These are phyloP conservation scores for Pammene aurita DNA, from an alignment of 2,888 invertebrate species.

Conservation along the genomic window DNA sequence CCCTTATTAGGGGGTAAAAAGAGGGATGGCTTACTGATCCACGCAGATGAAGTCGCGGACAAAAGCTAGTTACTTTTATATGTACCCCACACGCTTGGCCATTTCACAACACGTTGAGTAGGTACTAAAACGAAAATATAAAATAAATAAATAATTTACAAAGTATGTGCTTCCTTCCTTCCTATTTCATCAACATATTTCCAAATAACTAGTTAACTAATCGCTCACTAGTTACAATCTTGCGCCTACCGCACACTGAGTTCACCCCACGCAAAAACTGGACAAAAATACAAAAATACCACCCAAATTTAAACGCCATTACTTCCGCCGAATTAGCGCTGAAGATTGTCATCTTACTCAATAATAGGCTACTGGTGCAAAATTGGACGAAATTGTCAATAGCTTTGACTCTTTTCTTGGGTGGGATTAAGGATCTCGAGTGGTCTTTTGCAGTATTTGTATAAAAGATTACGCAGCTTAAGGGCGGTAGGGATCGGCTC, in stretches of 20 bases:
- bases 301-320: conserved; percentile 41
- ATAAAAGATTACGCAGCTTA: conserved; percentile 77
- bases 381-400: conserved; percentile 50
- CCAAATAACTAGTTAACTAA: conserved; percentile 5
- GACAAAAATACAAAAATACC: conserved; percentile 29
- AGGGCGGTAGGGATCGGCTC: conserved; percentile 44
- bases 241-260: conserved; percentile 41
- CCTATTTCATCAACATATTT: conserved; percentile 13
- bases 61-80: no score
- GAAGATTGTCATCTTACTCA: conserved; percentile 40
- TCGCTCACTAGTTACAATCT: conserved; percentile 31
- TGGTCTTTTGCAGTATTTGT: conserved; percentile 68
- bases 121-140: not conserved
- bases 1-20: no score
- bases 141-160: not conserved
- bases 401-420: conserved; percentile 58
- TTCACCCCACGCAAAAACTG: conserved; percentile 5
- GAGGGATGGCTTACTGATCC: no score
- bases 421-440: conserved; percentile 61
- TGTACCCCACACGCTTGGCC: no score
- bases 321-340: conserved; percentile 34
- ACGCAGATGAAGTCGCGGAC: no score
- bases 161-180: not conserved
- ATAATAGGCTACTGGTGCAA: conserved; percentile 52
- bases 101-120: no score